Evolutionary conservation across 2,888 invertebrate species (phyloP).

Genomic region (Melanostoma scalare): DNA sequence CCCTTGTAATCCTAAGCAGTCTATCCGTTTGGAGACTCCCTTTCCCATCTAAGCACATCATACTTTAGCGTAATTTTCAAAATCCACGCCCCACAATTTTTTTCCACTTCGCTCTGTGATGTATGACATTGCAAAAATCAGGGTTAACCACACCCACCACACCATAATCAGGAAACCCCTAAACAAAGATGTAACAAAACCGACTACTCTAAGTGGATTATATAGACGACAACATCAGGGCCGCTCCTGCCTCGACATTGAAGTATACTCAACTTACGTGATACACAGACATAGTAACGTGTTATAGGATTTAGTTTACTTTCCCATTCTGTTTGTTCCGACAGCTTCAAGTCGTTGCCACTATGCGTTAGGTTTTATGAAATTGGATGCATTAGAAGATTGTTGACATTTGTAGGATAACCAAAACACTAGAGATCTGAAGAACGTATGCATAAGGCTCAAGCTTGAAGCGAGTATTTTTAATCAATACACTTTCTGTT

Average conservation of each 20-base stretch:
- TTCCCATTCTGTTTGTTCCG: conserved; percentile 23
- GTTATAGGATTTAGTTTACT: conserved; percentile 40
- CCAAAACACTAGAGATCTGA: no score
- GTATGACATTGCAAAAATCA: conserved; percentile 43
- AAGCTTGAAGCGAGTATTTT: no score
- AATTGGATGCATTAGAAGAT: conserved; percentile 25
- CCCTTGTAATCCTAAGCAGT: background rate
- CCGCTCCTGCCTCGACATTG: conserved; percentile 11
- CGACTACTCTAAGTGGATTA: conserved; percentile 68
- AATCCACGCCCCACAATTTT: conserved; percentile 8
- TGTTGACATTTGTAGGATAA: background rate
- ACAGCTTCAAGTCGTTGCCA: conserved; percentile 24
- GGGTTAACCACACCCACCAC: conserved; percentile 54
- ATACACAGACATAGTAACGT: background rate
- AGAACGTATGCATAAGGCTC: no score
- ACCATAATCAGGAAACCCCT: conserved; percentile 25
- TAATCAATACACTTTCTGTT: no score
- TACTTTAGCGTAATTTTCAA: conserved; percentile 35
- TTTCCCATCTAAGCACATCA: conserved; percentile 14
- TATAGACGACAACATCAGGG: conserved; percentile 28
- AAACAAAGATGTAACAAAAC: conserved; percentile 67
- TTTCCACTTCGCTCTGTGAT: conserved; percentile 2
- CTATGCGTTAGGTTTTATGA: background rate
- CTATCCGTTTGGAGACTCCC: conserved; percentile 29
- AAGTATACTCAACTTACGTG: conserved; percentile 37